A percentile compares a stretch with the other conserved stretches of the same genome.
phyloP scores from a whole-genome alignment of 2,888 invertebrate species.

The Glyphotaelius pellucidus region DNA sequence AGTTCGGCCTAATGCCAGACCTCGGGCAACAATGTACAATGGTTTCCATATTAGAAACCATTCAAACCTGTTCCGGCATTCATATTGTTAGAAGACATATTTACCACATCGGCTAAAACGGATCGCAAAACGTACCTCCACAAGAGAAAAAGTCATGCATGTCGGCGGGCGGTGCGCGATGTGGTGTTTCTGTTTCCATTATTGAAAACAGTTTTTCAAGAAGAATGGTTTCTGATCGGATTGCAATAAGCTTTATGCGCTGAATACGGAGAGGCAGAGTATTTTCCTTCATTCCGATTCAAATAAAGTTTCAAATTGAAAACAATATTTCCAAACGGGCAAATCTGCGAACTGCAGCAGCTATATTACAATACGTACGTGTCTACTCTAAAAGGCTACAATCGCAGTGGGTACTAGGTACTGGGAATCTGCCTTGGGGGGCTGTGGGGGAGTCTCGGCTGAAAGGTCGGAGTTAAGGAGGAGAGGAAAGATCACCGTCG shows the following conservation, averaged over 20 bases:
- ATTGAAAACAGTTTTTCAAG: neutral
- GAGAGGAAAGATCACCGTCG: neutral
- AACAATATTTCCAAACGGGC: slow-evolving; percentile 44
- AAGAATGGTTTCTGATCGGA: slow-evolving; percentile 22
- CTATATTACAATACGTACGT: slow-evolving; percentile 20
- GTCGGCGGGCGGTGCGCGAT: neutral
- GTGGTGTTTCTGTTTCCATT: neutral
- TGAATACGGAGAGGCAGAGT: slow-evolving; percentile 19
- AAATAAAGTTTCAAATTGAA: slow-evolving; percentile 48
- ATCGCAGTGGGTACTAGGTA: neutral
- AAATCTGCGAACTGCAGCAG: slow-evolving; percentile 47
- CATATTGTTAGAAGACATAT: neutral
- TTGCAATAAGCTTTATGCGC: slow-evolving; percentile 40
- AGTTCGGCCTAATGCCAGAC: neutral
- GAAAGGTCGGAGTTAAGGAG: slow-evolving; percentile 1
- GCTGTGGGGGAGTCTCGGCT: neutral
- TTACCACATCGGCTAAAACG: neutral
- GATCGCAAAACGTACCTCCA: neutral
- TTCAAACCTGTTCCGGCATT: neutral
- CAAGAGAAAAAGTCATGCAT: neutral
- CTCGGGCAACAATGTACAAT: neutral
- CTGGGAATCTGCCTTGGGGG: neutral
- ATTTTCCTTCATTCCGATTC: slow-evolving; percentile 17
- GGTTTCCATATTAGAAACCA: neutral
- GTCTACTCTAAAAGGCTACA: neutral